A percentile compares a stretch with the other conserved stretches of the same genome.
These are phyloP conservation scores for Epinephelus moara DNA, from an alignment of 2,113 vertebrate species.

Conservation along the genomic window DNA sequence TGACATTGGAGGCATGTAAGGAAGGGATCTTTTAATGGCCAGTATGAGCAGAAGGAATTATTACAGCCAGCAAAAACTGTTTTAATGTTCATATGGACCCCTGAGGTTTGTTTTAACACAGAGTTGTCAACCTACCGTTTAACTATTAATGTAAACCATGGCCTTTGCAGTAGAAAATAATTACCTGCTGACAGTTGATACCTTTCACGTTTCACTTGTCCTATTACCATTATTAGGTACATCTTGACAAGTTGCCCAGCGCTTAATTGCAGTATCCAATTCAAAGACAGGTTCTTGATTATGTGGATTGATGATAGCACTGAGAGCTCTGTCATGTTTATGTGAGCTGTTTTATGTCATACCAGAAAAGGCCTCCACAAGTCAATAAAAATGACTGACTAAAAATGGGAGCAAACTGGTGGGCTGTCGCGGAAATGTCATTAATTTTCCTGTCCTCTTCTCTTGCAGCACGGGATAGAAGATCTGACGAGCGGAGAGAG, in stretches of 20 bases:
- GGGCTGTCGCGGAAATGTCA: slow-evolving; percentile 62
- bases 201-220: slow-evolving; percentile 43
- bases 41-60: neutral
- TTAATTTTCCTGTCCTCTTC: slow-evolving; percentile 77
- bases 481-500: slow-evolving; percentile 62
- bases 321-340: slow-evolving; percentile 76
- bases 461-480: slow-evolving; percentile 78
- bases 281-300: slow-evolving; percentile 56
- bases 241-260: slow-evolving; percentile 50
- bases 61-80: neutral
- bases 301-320: slow-evolving; percentile 64
- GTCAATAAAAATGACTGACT: slow-evolving; percentile 77
- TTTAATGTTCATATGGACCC: neutral
- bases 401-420: slow-evolving; percentile 65
- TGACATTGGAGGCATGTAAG: neutral
- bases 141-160: slow-evolving; percentile 36
- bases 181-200: slow-evolving; percentile 36
- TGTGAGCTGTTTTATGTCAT: slow-evolving; percentile 69
- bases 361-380: slow-evolving; percentile 67
- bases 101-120: neutral
- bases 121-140: neutral
- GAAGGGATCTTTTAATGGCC: neutral
- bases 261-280: slow-evolving; percentile 63
- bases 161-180: slow-evolving; percentile 33
- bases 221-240: slow-evolving; percentile 48